Conservation (phyloP, 1,140 invertebrate genomes). For the Leptinotarsa undecemlineata region DNA sequence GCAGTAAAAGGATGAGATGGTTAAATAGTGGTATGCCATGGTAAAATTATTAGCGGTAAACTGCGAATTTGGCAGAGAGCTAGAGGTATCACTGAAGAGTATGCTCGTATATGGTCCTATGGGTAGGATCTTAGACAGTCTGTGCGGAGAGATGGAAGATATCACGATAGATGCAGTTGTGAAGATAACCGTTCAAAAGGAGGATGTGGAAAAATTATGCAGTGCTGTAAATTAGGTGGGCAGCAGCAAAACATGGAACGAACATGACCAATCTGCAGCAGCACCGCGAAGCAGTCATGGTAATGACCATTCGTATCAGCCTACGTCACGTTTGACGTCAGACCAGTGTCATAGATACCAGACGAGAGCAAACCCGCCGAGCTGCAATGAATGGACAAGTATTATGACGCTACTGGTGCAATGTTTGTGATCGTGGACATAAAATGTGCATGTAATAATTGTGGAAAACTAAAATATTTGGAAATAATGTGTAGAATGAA, state of each 20-base stretch:
- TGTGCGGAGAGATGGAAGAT: conserved; percentile 22
- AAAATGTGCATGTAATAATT: not conserved
- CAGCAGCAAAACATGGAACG: not conserved
- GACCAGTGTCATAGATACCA: too few relatives aligned
- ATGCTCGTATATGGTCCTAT: conserved; percentile 23
- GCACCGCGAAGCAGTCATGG: not conserved
- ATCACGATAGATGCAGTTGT: not conserved
- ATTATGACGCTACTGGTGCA: not conserved
- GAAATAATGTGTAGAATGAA: too few relatives aligned
- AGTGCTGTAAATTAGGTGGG: not conserved
- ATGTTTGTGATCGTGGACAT: not conserved
- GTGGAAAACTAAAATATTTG: too few relatives aligned
- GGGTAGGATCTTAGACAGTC: conserved; percentile 8
- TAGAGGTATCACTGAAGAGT: conserved; percentile 18
- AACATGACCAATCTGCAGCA: not conserved
- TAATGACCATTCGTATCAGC: not conserved
- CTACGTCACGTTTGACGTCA: not conserved
- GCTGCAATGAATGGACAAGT: too few relatives aligned
- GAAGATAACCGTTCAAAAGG: not conserved
- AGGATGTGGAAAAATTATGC: not conserved
- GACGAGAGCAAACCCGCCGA: too few relatives aligned
- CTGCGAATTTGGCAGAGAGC: conserved; percentile 17
- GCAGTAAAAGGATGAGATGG: not conserved
- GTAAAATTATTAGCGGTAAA: not conserved
- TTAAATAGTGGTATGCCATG: conserved; percentile 2